Conservation (phyloP, 2,797 vertebrate genomes). For the Enteromius trimaculatus region DNA sequence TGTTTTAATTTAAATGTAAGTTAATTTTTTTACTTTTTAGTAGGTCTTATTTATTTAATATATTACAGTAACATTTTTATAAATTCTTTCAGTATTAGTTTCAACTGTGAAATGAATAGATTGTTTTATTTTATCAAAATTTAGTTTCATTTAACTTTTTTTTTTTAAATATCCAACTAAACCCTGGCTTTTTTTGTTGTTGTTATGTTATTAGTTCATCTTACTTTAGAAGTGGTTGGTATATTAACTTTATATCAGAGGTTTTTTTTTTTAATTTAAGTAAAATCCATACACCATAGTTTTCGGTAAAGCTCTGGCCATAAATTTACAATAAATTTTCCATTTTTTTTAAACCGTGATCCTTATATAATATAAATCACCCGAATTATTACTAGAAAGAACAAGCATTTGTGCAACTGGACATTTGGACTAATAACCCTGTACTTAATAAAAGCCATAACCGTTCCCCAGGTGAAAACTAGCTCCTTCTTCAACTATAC, state of each 20-base stretch:
- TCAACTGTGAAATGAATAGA: not conserved
- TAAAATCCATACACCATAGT: not conserved
- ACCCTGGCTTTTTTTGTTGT: not conserved
- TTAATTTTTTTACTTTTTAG: not conserved
- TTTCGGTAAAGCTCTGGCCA: not conserved
- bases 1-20: not conserved
- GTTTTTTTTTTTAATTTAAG: not conserved
- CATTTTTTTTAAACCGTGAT: not conserved
- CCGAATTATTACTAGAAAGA: not conserved
- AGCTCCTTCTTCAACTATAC: not conserved
- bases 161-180: not conserved
- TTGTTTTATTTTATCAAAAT: not conserved
- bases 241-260: not conserved
- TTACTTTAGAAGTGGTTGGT: not conserved
- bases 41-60: not conserved
- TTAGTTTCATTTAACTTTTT: too few species aligned
- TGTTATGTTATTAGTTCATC: not conserved
- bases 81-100: not conserved
- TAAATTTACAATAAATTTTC: not conserved
- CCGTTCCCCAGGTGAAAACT: not conserved
- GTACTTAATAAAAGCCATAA: not conserved
- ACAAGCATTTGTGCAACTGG: not conserved
- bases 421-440: not conserved
- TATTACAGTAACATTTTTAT: not conserved
- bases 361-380: not conserved